phyloP scores from a whole-genome alignment of 1,140 invertebrate genomes.

The Popillia japonica region DNA sequence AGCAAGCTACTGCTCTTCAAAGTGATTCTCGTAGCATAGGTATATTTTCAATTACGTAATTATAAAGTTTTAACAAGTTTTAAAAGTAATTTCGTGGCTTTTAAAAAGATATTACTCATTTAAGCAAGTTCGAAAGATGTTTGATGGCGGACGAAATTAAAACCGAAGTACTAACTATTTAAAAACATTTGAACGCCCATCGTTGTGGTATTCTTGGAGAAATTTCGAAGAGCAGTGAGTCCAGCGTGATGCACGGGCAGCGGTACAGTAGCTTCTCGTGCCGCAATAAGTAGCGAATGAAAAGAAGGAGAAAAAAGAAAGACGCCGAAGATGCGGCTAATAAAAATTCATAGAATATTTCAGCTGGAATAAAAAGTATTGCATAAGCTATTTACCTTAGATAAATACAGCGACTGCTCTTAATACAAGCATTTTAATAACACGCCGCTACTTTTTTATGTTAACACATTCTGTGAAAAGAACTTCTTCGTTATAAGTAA shows the following conservation, averaged over 20 bases:
- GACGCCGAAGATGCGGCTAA: neutral
- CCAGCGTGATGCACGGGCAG: neutral
- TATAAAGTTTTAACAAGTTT: conserved; percentile 42
- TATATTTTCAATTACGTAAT: conserved; percentile 31
- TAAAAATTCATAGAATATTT: neutral
- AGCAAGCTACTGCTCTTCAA: neutral
- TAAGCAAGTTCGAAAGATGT: conserved; percentile 29
- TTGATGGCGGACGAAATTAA: conserved; percentile 16
- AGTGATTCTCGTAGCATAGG: neutral
- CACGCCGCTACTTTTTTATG: no score
- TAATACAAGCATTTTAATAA: no score
- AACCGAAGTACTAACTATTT: neutral
- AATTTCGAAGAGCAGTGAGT: neutral
- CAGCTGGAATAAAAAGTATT: neutral
- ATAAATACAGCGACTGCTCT: neutral
- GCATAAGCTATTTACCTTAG: neutral
- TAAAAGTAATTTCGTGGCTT: conserved; percentile 45
- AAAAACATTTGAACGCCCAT: neutral
- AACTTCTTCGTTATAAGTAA: no score
- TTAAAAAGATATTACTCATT: conserved; percentile 47
- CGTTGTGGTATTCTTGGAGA: neutral
- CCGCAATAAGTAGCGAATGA: neutral
- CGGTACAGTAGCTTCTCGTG: neutral
- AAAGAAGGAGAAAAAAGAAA: neutral
- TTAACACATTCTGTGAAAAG: no score